A percentile compares a stretch with the other conserved stretches of the same genome.
phyloP scores from a whole-genome alignment of 2,797 vertebrate genomes.

The Molossus molossus region DNA sequence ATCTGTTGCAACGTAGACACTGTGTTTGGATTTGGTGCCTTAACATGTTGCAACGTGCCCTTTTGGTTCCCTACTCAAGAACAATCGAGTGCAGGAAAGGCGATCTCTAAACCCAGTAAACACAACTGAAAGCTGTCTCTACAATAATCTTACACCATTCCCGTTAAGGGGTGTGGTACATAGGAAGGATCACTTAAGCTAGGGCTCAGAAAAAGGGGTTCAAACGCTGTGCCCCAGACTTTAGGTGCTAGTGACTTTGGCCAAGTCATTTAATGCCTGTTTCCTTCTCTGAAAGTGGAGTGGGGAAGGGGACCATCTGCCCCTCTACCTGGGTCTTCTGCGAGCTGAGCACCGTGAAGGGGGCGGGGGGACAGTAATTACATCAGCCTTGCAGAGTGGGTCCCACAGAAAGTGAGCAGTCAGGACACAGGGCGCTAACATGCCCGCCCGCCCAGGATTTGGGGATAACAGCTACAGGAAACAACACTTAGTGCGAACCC shows the following conservation, averaged over 20 bases:
- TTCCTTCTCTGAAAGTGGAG: background rate
- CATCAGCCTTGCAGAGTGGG: background rate
- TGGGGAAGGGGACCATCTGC: background rate
- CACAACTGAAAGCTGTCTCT: background rate
- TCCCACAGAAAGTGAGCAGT: background rate
- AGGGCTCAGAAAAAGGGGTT: background rate
- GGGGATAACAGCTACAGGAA: rapidly evolving
- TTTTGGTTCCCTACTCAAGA: background rate
- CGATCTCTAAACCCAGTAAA: background rate
- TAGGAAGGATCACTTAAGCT: background rate
- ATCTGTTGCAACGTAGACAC: background rate
- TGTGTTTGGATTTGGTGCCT: background rate
- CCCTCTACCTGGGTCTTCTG: background rate
- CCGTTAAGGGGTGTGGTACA: background rate
- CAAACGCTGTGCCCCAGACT: background rate
- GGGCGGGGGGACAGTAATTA: background rate
- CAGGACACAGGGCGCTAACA: background rate
- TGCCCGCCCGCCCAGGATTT: background rate
- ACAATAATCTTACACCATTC: background rate
- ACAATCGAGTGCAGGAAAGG: background rate
- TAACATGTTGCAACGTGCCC: background rate
- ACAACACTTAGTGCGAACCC: too few relatives aligned
- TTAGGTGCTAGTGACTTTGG: background rate
- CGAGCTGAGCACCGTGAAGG: background rate
- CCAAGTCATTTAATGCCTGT: background rate